Percentiles rank a stretch among this genome's conserved stretches.
Conservation (phyloP, 2,797 vertebrate genomes). For the Decapterus maruadsi region DNA sequence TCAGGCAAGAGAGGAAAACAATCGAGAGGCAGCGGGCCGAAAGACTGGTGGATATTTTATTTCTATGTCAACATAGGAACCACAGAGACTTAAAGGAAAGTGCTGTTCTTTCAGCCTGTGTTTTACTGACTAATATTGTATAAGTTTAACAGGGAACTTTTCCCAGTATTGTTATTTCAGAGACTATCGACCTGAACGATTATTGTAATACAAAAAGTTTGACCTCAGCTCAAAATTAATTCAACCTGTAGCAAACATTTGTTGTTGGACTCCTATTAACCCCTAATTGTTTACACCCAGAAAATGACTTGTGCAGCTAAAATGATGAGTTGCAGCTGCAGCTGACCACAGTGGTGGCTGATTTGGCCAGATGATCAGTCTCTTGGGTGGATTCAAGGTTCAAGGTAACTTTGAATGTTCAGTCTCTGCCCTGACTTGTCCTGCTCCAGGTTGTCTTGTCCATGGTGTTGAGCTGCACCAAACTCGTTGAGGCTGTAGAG, state of each 20-base stretch:
- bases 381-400: too few relatives aligned
- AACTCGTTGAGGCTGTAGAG: too few relatives aligned
- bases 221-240: neutral
- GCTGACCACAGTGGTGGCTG: too few relatives aligned
- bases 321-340: too few relatives aligned
- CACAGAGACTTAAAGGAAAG: neutral
- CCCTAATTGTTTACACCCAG: neutral
- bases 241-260: neutral
- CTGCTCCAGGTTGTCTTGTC: too few relatives aligned
- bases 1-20: constrained; percentile 61
- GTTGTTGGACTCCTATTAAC: too few relatives aligned
- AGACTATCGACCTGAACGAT: neutral
- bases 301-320: too few relatives aligned
- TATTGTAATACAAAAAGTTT: neutral
- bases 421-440: too few relatives aligned
- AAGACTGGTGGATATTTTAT: constrained; percentile 30
- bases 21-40: constrained; percentile 35
- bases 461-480: too few relatives aligned
- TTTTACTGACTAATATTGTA: neutral
- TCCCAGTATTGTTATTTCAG: neutral
- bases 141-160: constrained; percentile 2
- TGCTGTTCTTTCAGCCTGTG: neutral
- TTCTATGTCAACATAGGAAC: constrained; percentile 19
- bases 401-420: too few relatives aligned
- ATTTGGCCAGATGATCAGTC: too few relatives aligned